phyloP scores from a whole-genome alignment of 1,140 invertebrate species.

The Leptopilina clavipes region DNA sequence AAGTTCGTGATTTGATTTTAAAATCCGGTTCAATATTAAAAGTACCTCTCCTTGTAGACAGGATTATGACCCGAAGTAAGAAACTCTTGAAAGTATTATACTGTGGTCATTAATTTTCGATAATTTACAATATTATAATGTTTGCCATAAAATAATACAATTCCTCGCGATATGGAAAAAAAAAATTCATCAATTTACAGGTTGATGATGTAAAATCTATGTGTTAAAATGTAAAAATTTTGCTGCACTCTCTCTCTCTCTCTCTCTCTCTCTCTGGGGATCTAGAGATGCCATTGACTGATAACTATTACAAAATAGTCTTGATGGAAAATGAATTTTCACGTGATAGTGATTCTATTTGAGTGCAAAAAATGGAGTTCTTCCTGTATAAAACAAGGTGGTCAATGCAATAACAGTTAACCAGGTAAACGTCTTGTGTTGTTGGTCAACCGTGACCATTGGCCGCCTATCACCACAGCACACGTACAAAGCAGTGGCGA shows the following conservation, averaged over 20 bases:
- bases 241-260: neutral
- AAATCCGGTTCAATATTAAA: constrained; percentile 27
- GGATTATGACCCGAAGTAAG: constrained; percentile 6
- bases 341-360: no score
- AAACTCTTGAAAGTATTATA: neutral
- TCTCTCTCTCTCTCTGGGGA: no score
- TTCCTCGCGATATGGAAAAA: neutral
- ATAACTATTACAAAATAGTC: no score
- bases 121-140: neutral
- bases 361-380: constrained; percentile 30
- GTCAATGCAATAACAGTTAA: neutral
- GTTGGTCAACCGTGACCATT: constrained; percentile 59
- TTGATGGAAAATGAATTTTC: no score
- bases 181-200: neutral
- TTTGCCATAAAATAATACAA: neutral
- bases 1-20: constrained; percentile 28
- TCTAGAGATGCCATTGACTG: no score
- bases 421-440: constrained; percentile 31
- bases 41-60: neutral
- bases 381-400: constrained; percentile 47
- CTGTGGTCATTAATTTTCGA: constrained; percentile 15
- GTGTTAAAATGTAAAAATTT: no score
- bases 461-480: constrained; percentile 51
- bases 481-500: constrained; percentile 42
- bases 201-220: neutral